Base-by-base conservation (phyloP, 2,113 vertebrate species). In the Collichthys lucidus region DNA sequence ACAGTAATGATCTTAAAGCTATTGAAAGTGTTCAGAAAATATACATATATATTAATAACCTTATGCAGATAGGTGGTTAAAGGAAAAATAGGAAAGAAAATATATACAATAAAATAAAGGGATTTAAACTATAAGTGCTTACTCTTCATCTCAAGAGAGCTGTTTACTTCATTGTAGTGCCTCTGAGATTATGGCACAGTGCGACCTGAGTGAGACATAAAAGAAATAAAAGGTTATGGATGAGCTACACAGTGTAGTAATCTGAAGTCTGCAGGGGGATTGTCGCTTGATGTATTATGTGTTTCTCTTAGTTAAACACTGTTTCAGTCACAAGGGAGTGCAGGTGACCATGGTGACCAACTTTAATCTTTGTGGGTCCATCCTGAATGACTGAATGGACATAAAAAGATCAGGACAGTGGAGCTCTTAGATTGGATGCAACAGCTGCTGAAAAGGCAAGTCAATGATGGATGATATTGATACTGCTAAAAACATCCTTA, bases 401-500 rank as follows among this genome's bases (percentile, higher is more conserved):
- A 77, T 52, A 62, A 71, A 53, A 56, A 64, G 12, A 56, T 40
- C 16, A 55, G 24, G n/a, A 53, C 24, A 26, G 50, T 26, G 26
- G 57, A 35, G 29, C 66, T 53, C 52, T 46, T 56, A 14, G 73
- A 22, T 16, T 20, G 29, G 52, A 42, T 72, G 19, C 35, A 81
- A 62, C 67, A 68, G 46, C 40, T 35, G 61, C 64, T 44, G 74
- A 71, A 19, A 63, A 52, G 56, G 31, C 10, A 53, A n/a, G 69
- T 66, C 24, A 31, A 66, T 83, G 90, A 89, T 90, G 63, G 85
- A 88, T 92, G 73, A 75, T 31, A 59, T 83, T 80, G 79, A 86
- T 79, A 66, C 40, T 12, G 24, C 52, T 35, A 80, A 85, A 57
- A 91, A 66, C 75, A 57, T 77, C 63, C 16, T 57, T 57, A 61